Conservation (phyloP, 2,113 vertebrate species). For the Pycnonotus jocosus region DNA sequence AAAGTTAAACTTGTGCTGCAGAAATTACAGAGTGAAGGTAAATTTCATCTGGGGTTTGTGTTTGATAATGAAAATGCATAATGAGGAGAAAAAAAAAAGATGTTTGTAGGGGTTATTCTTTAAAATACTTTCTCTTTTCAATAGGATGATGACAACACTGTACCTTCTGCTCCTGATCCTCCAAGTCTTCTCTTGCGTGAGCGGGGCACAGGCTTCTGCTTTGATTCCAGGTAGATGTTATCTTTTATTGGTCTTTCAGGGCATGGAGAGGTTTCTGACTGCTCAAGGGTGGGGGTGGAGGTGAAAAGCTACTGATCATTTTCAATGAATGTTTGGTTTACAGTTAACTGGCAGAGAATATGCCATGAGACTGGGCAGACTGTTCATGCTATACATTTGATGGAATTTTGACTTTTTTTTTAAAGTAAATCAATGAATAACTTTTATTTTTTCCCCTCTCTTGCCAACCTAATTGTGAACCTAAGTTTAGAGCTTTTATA, state of each 20-base stretch:
- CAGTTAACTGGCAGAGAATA: neutral
- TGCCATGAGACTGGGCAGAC: neutral
- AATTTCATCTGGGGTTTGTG: neutral
- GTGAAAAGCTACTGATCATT: neutral
- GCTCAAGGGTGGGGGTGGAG: neutral
- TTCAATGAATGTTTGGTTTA: neutral
- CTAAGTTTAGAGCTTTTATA: conserved; percentile 40
- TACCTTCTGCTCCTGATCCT: conserved; percentile 69
- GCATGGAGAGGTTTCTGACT: neutral
- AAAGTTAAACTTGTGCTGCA: neutral
- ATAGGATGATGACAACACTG: conserved; percentile 70
- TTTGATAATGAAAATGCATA: neutral
- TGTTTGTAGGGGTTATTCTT: neutral
- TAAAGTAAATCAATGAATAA: neutral
- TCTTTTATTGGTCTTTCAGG: neutral
- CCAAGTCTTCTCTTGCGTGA: conserved; percentile 79
- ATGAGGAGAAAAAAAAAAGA: neutral
- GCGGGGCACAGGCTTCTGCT: conserved; percentile 88
- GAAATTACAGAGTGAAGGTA: neutral
- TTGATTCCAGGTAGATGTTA: conserved; percentile 87
- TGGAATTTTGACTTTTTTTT: neutral
- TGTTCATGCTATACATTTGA: neutral
- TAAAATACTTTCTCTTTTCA: neutral
- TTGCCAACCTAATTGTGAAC: conserved; percentile 33
- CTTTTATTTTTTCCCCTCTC: neutral